Evolutionary conservation across 1,140 invertebrate genomes (phyloP), one percentile per base, ranked within the genome.

Genomic region (Pteromalus puparum): DNA sequence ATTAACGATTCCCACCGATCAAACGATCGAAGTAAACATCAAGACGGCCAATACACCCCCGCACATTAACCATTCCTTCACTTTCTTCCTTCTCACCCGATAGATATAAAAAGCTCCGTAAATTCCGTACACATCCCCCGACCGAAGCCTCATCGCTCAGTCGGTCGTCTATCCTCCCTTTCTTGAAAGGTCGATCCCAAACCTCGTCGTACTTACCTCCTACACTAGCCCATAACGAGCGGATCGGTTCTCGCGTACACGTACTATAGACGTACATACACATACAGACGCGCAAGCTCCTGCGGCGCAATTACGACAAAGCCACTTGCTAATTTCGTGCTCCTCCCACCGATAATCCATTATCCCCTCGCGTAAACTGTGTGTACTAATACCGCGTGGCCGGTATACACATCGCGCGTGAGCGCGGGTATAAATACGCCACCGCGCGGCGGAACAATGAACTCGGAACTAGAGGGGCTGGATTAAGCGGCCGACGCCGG

Each of bases 241-340:
- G 15, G 18, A 53, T 53, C 48, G 18, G 48, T 53, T 53, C 48
- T 53, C 48, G 48, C 4, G 21, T 18, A n/a, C 53, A 61, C 53
- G 18, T 61, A 61, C 53, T 18, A 61, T 7, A 15, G 13, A 48
- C 46, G 15, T 4, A 15, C 15, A 48, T 18, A 48, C 15, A 48
- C 12, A 48, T 1, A 48, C 12, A 48, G 0, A 48, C 42, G 10
- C 42, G 38, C 30, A 42, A 42, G 38, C 38, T 42, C 38, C 38
- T 42, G 38, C 38, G 10, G 38, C 38, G 72, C 28, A 74, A 30
- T 74, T 46, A 53, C 75, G 46, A 77, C n/a, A n/a, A 77, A 24
- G 75, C 75, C 75, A 77, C 75, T 53, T 77, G 38, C n/a, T 48
- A 77, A 77, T 77, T 77, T 77, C 75, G 75, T 26, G 46, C 53